Evolutionary conservation across 2,888 invertebrate genomes (phyloP).

Genomic region (Ceramica pisi): DNA sequence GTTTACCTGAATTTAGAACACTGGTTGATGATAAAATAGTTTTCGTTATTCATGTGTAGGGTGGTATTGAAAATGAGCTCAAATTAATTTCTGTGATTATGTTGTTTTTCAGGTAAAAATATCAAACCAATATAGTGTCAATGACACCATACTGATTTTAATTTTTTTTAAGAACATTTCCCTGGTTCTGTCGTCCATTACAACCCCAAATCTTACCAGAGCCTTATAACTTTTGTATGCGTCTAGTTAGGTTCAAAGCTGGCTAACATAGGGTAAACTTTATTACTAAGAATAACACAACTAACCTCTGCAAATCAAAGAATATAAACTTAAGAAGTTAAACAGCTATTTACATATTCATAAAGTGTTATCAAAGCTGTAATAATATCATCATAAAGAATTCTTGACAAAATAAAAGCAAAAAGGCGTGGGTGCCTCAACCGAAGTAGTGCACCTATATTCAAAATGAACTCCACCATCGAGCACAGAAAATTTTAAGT

Average conservation of each 20-base stretch:
- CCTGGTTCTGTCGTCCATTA: neutral
- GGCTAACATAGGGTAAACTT: neutral
- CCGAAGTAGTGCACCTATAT: slow-evolving; percentile 56
- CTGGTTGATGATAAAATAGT: no score
- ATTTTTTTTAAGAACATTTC: neutral
- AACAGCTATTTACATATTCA: slow-evolving; percentile 50
- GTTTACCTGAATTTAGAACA: neutral
- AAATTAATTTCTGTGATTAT: neutral
- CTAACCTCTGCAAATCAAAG: slow-evolving; percentile 13
- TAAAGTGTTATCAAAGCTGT: slow-evolving; percentile 31
- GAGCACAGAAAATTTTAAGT: slow-evolving; percentile 53
- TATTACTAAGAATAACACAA: neutral
- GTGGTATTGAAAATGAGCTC: neutral
- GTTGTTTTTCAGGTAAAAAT: no score
- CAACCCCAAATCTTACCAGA: neutral
- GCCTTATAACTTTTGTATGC: neutral
- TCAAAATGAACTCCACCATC: slow-evolving; percentile 48
- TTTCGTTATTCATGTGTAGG: neutral
- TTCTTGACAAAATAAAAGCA: slow-evolving; percentile 30
- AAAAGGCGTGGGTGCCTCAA: slow-evolving; percentile 7
- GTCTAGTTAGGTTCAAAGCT: neutral
- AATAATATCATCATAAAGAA: slow-evolving; percentile 32
- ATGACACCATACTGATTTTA: neutral
- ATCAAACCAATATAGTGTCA: no score
- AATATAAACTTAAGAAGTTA: slow-evolving; percentile 11